Base-by-base conservation (phyloP, 2,113 vertebrate genomes). In the Motacilla tschutschensis region DNA sequence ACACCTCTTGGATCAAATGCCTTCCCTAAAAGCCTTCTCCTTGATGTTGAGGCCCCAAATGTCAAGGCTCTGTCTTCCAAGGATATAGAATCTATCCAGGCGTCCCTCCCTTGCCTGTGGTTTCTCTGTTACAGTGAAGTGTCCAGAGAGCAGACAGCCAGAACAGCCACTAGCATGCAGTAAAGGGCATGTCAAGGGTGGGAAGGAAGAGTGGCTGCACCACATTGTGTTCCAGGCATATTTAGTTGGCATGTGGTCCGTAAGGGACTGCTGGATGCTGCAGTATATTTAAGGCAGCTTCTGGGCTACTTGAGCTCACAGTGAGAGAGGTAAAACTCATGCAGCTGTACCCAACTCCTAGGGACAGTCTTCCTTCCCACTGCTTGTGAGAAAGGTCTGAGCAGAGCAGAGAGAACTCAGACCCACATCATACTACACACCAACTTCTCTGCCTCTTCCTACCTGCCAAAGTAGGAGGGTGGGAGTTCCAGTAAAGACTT, bases 121-220 rank as follows among this genome's bases (percentile, higher is more conserved):
- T 76, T 44, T 66, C 79, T 65, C 43, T 1, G 0, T 69, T 54
- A 25, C 47, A 73, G 60, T 25, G 10, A 75, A 44, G 12, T 40
- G 64, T 71, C 35, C 78, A n/a, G 63, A 1, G 3, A 86, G 51
- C 35, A 76, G 63, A 0, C 46, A 82, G 47, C 16, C 71, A 54
- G 26, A 65, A 76, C 17, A 77, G 59, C 47, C 64, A 73, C 36
- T 25, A 74, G 25, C 43, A 13, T 48, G 47, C 66, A 0, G 0
- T 48, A 48, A 77, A 67, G 59, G 74, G 36, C 64, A 85, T 43
- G 47, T 63, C 40, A 75, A n/a, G 70, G 54, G 7, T 73, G 75
- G 73, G 76, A 91, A 84, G 70, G 81, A 89, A 89, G 79, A 95
- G 38, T 28, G 48, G 58, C 62, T 63, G 70, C 35, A 74, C 59